phyloP scores from a whole-genome alignment of 2,888 invertebrate genomes.

The Nezara viridula region DNA sequence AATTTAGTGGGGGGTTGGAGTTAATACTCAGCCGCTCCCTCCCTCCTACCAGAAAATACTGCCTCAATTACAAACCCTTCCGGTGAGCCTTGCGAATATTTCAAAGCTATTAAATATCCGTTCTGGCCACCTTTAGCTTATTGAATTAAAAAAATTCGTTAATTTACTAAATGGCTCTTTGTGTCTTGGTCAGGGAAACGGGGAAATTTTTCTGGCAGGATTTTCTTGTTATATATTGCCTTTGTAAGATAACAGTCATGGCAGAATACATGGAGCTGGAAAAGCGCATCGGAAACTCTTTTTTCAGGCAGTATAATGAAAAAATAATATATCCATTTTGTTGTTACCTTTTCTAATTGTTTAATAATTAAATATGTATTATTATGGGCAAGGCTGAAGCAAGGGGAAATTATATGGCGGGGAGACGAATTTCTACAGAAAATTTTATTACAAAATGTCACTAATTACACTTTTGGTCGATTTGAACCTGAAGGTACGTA shows the following conservation, averaged over 20 bases:
- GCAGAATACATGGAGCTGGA: not conserved
- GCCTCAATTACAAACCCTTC: conserved; percentile 58
- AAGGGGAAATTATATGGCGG: too few relatives aligned
- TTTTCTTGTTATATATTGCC: conserved; percentile 21
- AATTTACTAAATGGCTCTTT: conserved; percentile 35
- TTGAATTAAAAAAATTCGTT: conserved; percentile 33
- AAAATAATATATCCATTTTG: too few relatives aligned
- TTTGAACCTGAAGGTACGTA: too few relatives aligned
- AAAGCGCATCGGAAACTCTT: not conserved
- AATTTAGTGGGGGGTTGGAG: conserved; percentile 54
- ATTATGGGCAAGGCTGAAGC: too few relatives aligned
- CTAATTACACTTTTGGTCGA: too few relatives aligned
- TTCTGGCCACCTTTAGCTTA: conserved; percentile 21
- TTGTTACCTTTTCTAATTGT: too few relatives aligned
- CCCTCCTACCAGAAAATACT: conserved; percentile 47
- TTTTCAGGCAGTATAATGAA: not conserved
- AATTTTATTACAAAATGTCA: too few relatives aligned
- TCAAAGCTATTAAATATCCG: conserved; percentile 56
- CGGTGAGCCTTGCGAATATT: conserved; percentile 51
- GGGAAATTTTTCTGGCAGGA: conserved; percentile 9
- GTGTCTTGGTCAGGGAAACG: not conserved
- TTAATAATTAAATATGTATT: too few relatives aligned
- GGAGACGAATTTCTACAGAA: too few relatives aligned
- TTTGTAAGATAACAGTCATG: not conserved
- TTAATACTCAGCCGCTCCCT: conserved; percentile 48